Evolutionary conservation across 2,797 vertebrate species (phyloP).

Genomic region (Salmo trutta): DNA sequence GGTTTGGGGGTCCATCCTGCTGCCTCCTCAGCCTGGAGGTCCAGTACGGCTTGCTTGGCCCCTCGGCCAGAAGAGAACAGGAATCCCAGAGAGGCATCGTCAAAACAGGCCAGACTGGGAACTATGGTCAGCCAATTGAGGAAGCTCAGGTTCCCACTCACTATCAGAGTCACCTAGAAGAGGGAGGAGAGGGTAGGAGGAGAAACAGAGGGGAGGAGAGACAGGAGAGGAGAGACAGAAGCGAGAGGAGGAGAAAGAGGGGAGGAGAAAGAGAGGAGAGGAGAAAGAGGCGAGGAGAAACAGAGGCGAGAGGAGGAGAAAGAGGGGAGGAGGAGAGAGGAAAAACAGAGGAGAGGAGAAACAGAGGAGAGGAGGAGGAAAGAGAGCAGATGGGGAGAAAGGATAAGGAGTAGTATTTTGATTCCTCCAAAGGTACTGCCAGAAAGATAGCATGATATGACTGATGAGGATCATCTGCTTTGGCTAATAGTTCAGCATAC

Average conservation of each 20-base stretch:
- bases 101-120: conserved; percentile 87
- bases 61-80: conserved; percentile 71
- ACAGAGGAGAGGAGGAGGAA: too few relatives aligned
- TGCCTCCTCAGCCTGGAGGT: conserved; percentile 63
- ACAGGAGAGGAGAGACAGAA: too few relatives aligned
- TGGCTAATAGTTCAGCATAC: neutral
- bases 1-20: conserved; percentile 26
- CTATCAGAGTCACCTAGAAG: conserved; percentile 82
- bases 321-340: too few relatives aligned
- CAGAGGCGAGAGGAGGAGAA: too few relatives aligned
- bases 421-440: neutral
- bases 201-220: too few relatives aligned
- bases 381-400: neutral
- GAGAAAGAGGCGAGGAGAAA: too few relatives aligned
- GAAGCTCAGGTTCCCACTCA: conserved; percentile 96
- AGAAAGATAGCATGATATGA: neutral
- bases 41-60: conserved; percentile 59
- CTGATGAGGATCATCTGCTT: neutral
- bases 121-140: conserved; percentile 96
- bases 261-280: too few relatives aligned
- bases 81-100: conserved; percentile 79
- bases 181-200: neutral
- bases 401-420: neutral
- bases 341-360: too few relatives aligned
- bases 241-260: too few relatives aligned